Evolutionary conservation across 2,888 invertebrate species (phyloP).

Genomic region (Plebejus argus): DNA sequence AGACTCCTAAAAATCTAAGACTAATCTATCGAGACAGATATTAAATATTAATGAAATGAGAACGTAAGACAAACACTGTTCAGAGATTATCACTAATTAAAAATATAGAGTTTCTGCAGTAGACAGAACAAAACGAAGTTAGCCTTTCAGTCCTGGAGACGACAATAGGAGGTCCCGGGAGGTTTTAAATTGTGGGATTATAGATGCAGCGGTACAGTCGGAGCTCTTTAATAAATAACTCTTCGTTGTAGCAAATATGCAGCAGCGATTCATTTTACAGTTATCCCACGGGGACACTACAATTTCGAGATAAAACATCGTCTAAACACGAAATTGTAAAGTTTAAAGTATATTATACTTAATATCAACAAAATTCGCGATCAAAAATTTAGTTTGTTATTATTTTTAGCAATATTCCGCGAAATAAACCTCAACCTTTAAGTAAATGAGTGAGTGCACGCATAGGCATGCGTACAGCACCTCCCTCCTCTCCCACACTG

Average conservation of each 20-base stretch:
- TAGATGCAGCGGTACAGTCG: neutral
- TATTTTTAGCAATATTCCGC: too few relatives aligned
- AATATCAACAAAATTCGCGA: neutral
- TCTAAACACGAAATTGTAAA: neutral
- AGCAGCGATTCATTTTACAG: neutral
- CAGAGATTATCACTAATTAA: neutral
- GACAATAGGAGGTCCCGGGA: conserved; percentile 1
- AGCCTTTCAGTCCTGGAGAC: conserved; percentile 12
- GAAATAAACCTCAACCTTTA: too few relatives aligned
- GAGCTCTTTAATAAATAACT: neutral
- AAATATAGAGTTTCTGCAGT: conserved; percentile 20
- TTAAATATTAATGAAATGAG: neutral
- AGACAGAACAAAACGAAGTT: conserved; percentile 28
- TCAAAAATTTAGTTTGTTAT: too few relatives aligned
- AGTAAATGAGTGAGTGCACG: too few relatives aligned
- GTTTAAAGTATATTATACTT: neutral
- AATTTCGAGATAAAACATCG: neutral
- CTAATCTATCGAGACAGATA: neutral
- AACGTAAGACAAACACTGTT: neutral
- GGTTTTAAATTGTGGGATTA: conserved; percentile 6
- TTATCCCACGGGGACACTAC: neutral
- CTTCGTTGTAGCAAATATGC: neutral
- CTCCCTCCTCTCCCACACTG: too few relatives aligned
- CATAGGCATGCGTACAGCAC: too few relatives aligned
- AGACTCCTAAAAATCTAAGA: neutral